Evolutionary conservation across 2,113 vertebrate species (phyloP).

Genomic region (Neomonachus schauinslandi): DNA sequence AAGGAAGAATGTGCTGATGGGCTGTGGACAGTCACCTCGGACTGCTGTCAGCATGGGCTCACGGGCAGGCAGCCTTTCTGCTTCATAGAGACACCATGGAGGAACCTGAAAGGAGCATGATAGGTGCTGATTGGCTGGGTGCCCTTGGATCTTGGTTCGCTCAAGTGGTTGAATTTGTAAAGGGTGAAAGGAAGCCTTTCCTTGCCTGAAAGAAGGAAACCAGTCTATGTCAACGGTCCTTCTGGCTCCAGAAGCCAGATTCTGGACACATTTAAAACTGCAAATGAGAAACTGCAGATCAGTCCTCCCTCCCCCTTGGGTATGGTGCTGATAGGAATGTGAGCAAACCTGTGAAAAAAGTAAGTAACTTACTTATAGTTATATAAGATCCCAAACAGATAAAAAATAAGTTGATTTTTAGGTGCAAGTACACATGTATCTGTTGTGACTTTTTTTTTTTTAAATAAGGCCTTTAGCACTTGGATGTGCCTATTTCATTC

Average conservation of each 20-base stretch:
- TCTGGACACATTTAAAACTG: background rate
- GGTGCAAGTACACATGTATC: background rate
- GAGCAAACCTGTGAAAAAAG: background rate
- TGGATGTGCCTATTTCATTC: background rate
- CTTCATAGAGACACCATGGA: background rate
- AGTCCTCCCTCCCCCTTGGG: background rate
- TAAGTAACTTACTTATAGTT: background rate
- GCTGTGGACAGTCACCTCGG: accelerated
- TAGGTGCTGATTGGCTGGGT: background rate
- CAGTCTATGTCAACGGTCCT: background rate
- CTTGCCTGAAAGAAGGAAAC: background rate
- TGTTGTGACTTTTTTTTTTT: background rate
- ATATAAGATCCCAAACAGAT: background rate
- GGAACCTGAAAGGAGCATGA: background rate
- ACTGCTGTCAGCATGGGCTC: background rate
- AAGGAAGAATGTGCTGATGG: background rate
- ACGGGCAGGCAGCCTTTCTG: background rate
- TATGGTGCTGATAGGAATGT: background rate
- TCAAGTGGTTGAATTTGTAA: background rate
- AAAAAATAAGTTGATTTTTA: background rate
- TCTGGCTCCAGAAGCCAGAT: background rate
- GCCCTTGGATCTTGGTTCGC: background rate
- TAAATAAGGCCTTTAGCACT: background rate
- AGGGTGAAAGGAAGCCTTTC: background rate
- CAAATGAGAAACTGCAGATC: background rate